Base-by-base conservation (phyloP, 2,797 vertebrate species). In the Tachyglossus aculeatus region DNA sequence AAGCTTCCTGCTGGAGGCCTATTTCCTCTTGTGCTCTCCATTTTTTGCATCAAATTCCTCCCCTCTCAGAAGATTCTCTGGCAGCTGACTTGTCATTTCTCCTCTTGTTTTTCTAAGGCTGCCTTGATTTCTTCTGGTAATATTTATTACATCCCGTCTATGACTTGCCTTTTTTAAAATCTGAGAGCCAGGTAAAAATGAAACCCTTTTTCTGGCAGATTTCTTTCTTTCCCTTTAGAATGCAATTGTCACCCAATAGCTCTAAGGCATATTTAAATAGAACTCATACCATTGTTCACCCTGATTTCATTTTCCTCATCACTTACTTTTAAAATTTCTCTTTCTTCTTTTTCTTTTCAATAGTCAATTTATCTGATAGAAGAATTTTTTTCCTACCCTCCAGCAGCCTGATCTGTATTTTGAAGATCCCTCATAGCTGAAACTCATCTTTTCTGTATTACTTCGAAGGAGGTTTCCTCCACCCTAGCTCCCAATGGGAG, bases 261-360 rank as follows among this genome's bases (percentile, higher is more conserved):
- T 51, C 10, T 22, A 19, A 53, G 39, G 9, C 33, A 37, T 60
- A 37, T 40, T 64, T 60, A 58, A 47, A 24, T 43, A 4, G 4
- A 33, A 48, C 22, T 25, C 11, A 29, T 21, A 19, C 2, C 8
- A 21, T 25, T 27, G 7, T 32, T 32, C 43, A 61, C 29, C 52
- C 6, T 31, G 11, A 9, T 53, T 48, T 3, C 53, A 11, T 68
- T 51, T 70, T 11, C 14, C 27, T 51, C 6, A 27, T 48, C 24
- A 13, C 3, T 51, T 56, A 58, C 33, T 67, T 55, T 21, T 34
- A 11, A 51, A 29, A 18, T 9, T 29, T 55, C 12, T 59, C 14
- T 57, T 10, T 63, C 55, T 48, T 29, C 39, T 33, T 22, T 55
- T 48, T 48, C 19, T 40, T 51, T 63, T 21, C 39, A n/a, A 57